Evolutionary conservation across 2,888 invertebrate species (phyloP), one percentile per base, ranked within the genome.

Genomic region (Eueremaeus valkanovi): DNA sequence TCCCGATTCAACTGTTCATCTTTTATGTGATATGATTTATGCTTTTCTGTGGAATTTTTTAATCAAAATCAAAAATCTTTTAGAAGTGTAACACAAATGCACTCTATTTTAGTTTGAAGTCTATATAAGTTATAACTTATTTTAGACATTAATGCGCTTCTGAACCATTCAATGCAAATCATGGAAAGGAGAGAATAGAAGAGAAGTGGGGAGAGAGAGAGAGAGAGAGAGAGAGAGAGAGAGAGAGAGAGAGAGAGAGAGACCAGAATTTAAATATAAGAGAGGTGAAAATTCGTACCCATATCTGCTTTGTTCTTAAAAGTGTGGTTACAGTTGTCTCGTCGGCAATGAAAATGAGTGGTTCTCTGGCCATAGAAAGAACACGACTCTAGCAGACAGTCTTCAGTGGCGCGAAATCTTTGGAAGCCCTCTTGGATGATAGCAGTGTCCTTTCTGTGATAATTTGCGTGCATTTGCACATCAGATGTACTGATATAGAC

Each of bases 241-340:
- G n/a, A n/a, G n/a, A n/a, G n/a, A n/a, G n/a, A n/a, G n/a, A n/a
- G n/a, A n/a, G n/a, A n/a, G n/a, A n/a, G n/a, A n/a, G n/a, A n/a
- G n/a, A n/a, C n/a, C n/a, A n/a, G n/a, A n/a, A n/a, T n/a, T n/a
- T n/a, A n/a, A n/a, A n/a, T n/a, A n/a, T n/a, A n/a, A n/a, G n/a
- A 55, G 1, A 55, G 13, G 8, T 24, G 16, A 33, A 5, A 61
- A 61, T 27, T 83, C 89, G 88, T 86, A 97, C 96, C 97, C 96
- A 98, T 98, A 85, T 98, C 98, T 81, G 96, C 95, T 84, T 98
- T 98, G 84, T 98, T 97, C 86, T 98, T 98, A 85, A 98, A 98
- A 0, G 96, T 97, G 82, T 91, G 96, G 80, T 91, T 90, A 85
- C 98, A 98, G 16, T 91, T 92, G 74, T 90, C 87, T 81, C 97